Conservation (phyloP, 2,888 invertebrate species). For the Platycheirus albimanus region DNA sequence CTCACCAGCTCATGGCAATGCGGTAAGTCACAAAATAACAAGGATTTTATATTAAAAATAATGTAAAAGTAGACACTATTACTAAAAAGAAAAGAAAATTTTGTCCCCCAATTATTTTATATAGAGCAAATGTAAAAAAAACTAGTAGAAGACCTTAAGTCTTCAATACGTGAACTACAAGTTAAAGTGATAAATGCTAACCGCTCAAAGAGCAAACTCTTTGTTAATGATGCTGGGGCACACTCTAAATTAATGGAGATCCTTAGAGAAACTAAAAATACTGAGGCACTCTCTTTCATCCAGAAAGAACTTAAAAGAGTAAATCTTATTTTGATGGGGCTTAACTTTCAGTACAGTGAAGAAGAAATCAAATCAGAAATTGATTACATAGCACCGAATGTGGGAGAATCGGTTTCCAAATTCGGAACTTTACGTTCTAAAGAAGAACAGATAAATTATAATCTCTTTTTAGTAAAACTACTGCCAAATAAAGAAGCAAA, state of each 20-base stretch:
- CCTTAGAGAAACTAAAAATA: background rate
- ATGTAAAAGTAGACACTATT: no score
- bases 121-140: constrained; percentile 1
- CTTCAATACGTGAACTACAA: background rate
- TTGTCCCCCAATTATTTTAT: background rate
- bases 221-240: constrained; percentile 1
- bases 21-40: no score
- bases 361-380: background rate
- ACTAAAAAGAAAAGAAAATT: no score
- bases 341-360: background rate
- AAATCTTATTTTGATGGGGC: background rate
- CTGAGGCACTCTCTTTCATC: background rate
- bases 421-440: background rate
- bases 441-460: background rate
- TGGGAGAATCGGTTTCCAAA: background rate
- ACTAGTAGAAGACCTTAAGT: background rate
- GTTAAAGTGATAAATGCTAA: background rate
- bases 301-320: constrained; percentile 5
- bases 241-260: constrained; percentile 6
- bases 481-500: constrained; percentile 4
- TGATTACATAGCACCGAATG: background rate
- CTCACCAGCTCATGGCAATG: no score
- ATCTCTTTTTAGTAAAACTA: constrained; percentile 9
- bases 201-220: background rate
- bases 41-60: no score